A percentile compares a stretch with the other conserved stretches of the same genome.
phyloP scores from a whole-genome alignment of 2,888 invertebrate genomes.

The Alsophila aescularia region DNA sequence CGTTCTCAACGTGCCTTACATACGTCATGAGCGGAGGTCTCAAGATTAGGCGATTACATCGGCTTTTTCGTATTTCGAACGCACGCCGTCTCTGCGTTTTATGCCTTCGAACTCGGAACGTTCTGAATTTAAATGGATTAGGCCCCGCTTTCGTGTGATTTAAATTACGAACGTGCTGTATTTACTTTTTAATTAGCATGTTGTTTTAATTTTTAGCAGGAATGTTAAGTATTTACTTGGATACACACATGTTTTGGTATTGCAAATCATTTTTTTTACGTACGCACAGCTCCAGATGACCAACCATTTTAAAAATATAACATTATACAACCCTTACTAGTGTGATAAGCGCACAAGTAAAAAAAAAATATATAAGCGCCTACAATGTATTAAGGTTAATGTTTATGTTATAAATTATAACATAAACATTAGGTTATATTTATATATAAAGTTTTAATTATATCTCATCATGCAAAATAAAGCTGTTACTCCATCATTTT shows the following conservation, averaged over 20 bases:
- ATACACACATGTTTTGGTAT: not conserved
- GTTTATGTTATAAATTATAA: too few relatives aligned
- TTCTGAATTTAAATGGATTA: conserved; percentile 74
- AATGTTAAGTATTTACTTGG: not conserved
- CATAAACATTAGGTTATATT: too few relatives aligned
- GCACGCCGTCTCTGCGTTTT: conserved; percentile 65
- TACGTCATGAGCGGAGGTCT: conserved; percentile 79
- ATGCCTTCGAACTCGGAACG: conserved; percentile 62
- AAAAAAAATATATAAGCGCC: too few relatives aligned
- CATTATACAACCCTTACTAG: too few relatives aligned
- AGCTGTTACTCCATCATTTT: not conserved
- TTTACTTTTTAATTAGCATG: conserved; percentile 56
- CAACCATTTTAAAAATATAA: too few relatives aligned
- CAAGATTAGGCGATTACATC: conserved; percentile 81
- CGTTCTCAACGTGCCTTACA: conserved; percentile 74
- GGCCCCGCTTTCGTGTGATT: conserved; percentile 53
- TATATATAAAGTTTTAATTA: not conserved
- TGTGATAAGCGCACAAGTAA: too few relatives aligned
- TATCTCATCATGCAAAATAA: not conserved
- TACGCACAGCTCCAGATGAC: too few relatives aligned
- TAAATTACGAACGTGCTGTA: conserved; percentile 60
- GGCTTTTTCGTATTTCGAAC: conserved; percentile 80
- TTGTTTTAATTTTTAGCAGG: conserved; percentile 17
- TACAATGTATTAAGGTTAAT: too few relatives aligned
- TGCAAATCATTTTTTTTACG: too few relatives aligned